Evolutionary conservation across 2,113 vertebrate genomes (phyloP).

Genomic region (Silurus asotus): DNA sequence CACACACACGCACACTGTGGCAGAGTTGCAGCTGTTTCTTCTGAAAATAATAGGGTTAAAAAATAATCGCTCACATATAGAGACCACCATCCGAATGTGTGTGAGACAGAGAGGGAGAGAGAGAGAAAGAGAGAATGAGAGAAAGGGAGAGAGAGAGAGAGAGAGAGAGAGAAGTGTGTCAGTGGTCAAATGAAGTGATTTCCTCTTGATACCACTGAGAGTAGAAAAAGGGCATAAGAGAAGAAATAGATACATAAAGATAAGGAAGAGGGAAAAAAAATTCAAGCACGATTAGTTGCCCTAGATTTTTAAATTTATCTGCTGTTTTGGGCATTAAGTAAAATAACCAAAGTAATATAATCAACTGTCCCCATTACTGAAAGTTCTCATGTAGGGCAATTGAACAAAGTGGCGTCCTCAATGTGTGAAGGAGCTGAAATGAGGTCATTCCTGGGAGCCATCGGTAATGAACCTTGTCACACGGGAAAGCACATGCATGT

Average conservation of each 20-base stretch:
- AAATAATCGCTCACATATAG: conserved; percentile 42
- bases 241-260: conserved; percentile 61
- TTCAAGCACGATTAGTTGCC: conserved; percentile 61
- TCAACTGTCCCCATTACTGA: conserved; percentile 62
- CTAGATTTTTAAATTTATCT: conserved; percentile 67
- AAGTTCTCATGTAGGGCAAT: conserved; percentile 65
- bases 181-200: conserved; percentile 57
- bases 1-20: conserved; percentile 22
- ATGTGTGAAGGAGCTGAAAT: conserved; percentile 60
- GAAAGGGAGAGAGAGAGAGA: conserved; percentile 37
- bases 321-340: conserved; percentile 66
- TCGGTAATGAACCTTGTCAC: conserved; percentile 58
- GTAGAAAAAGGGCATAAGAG: conserved; percentile 46
- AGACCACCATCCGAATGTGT: not conserved
- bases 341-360: conserved; percentile 63
- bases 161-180: conserved; percentile 51
- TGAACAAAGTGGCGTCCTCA: conserved; percentile 61
- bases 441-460: conserved; percentile 61
- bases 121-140: conserved; percentile 31
- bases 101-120: conserved; percentile 20
- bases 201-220: conserved; percentile 40
- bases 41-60: conserved; percentile 52
- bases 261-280: conserved; percentile 54
- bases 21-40: conserved; percentile 51
- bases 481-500: conserved; percentile 43